These are phyloP conservation scores for Smittia sp. DNA, from an alignment of 2,888 invertebrate species.

Conservation along the genomic window DNA sequence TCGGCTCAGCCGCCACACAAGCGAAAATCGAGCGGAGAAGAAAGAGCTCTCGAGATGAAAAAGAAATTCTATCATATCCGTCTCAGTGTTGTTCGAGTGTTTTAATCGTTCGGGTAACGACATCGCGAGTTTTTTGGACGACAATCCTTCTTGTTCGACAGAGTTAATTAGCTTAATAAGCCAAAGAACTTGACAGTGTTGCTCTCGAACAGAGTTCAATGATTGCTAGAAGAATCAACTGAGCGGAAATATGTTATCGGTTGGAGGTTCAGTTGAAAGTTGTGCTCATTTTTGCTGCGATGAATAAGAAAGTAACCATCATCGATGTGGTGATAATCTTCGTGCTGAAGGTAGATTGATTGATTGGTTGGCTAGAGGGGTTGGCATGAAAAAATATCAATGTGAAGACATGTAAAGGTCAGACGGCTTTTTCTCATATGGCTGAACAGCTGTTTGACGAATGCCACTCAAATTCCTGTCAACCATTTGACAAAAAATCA, in stretches of 20 bases:
- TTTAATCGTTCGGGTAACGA: conserved; percentile 1
- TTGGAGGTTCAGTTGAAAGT: background rate
- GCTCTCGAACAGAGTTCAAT: background rate
- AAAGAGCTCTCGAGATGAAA: conserved; percentile 1
- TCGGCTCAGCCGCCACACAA: conserved; percentile 14
- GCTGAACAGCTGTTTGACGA: no score
- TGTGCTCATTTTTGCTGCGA: conserved; percentile 17
- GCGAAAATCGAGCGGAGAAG: background rate
- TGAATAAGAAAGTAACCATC: conserved; percentile 10
- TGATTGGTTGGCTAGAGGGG: background rate
- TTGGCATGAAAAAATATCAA: no score
- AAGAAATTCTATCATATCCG: conserved; percentile 31
- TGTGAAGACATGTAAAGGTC: no score
- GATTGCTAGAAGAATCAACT: background rate
- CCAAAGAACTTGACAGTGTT: background rate
- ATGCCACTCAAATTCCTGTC: no score
- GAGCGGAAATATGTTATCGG: background rate
- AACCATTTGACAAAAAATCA: no score
- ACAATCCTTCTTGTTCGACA: background rate
- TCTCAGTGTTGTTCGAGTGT: conserved; percentile 17
- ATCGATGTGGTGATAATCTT: background rate
- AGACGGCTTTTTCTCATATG: no score
- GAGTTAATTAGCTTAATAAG: background rate
- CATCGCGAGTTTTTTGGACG: background rate
- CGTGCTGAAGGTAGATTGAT: background rate